Percentiles rank a stretch among this genome's conserved stretches.
Evolutionary conservation across 92 coral and sea anemone species (phyloP).

Genomic region (Siderastrea siderea): DNA sequence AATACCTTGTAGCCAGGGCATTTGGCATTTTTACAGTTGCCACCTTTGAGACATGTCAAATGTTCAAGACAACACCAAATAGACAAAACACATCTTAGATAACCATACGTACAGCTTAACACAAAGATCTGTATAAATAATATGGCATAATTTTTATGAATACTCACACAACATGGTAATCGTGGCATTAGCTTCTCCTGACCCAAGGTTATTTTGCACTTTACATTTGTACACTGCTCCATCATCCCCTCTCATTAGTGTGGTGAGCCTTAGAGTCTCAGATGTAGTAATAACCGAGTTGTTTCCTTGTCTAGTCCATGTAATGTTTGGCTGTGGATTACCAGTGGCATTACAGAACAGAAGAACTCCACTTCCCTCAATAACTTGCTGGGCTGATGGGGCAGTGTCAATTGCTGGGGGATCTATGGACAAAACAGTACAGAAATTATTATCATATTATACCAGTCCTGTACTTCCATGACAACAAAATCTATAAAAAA

Average conservation of each 20-base stretch:
- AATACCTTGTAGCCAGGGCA: no score
- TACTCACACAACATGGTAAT: conserved; percentile 8
- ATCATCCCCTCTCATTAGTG: not conserved
- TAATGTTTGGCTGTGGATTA: conserved; percentile 2
- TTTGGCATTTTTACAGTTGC: no score
- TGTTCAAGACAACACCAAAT: no score
- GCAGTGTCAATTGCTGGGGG: not conserved
- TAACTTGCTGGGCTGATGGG: not conserved
- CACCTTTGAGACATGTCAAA: no score
- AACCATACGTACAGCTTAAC: no score
- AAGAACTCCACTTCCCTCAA: not conserved
- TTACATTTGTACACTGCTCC: not conserved
- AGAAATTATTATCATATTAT: no score
- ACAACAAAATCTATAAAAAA: no score
- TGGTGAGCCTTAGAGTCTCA: not conserved
- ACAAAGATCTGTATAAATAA: no score
- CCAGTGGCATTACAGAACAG: conserved; percentile 15
- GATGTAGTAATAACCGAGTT: not conserved
- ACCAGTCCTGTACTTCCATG: no score
- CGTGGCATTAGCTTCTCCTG: not conserved
- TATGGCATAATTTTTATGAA: not conserved
- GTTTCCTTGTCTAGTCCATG: not conserved
- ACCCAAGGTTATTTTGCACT: not conserved
- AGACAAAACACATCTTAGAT: no score
- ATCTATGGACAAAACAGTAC: not conserved